Evolutionary conservation across 1,140 invertebrate species (phyloP).

Genomic region (Sipha flava): DNA sequence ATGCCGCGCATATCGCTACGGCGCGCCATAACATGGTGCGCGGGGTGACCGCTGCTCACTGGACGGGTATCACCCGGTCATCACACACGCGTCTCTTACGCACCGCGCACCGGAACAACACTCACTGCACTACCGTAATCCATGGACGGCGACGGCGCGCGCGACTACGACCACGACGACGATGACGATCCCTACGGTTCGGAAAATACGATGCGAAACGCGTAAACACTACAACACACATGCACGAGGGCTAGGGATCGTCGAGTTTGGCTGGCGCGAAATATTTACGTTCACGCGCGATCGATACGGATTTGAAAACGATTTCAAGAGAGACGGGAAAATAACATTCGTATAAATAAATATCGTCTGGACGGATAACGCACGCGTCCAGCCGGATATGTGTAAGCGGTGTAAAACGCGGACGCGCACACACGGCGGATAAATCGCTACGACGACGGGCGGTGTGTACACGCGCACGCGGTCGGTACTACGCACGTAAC

Average conservation of each 20-base stretch:
- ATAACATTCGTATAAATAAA: no score
- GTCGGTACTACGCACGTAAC: not conserved
- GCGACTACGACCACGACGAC: no score
- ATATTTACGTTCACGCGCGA: no score
- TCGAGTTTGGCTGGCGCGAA: no score
- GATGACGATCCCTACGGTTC: no score
- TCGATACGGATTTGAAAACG: no score
- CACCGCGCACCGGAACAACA: not conserved
- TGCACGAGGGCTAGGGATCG: no score
- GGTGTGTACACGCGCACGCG: not conserved
- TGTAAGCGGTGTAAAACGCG: not conserved
- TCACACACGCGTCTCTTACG: not conserved
- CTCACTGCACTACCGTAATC: constrained; percentile 22
- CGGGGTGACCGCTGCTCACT: not conserved
- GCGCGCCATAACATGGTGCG: constrained; percentile 1
- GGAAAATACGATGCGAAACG: not conserved
- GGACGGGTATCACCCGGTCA: not conserved
- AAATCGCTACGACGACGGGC: no score
- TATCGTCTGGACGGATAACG: no score
- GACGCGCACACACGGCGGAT: not conserved
- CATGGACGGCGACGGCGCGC: not conserved
- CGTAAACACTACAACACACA: no score
- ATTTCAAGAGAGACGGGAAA: no score
- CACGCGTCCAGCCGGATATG: no score
- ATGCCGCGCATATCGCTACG: not conserved